Evolutionary conservation across 2,797 vertebrate species (phyloP).

Genomic region (Phalloptychus januarius): DNA sequence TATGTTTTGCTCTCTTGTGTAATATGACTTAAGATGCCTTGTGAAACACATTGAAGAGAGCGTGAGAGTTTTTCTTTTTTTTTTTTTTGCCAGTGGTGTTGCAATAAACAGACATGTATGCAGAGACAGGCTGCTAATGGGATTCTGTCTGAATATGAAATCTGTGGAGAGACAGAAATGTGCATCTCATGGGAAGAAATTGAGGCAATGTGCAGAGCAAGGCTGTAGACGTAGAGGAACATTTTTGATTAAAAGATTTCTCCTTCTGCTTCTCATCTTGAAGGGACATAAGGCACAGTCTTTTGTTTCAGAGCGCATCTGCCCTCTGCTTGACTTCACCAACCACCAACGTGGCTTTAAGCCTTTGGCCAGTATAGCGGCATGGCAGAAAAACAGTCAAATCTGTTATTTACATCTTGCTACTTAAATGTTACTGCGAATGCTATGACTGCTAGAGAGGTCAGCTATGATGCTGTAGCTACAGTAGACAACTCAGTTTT

Average conservation of each 20-base stretch:
- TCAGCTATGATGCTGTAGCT: conserved; percentile 10
- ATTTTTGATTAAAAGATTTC: conserved; percentile 63
- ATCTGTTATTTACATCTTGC: conserved; percentile 23
- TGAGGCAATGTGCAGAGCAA: conserved; percentile 34
- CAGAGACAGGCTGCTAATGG: conserved; percentile 50
- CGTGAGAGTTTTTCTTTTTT: conserved; percentile 2
- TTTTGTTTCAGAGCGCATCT: conserved; percentile 48
- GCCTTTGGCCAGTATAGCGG: conserved; percentile 27
- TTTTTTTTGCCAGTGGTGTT: conserved; percentile 20
- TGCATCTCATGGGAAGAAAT: conserved; percentile 58
- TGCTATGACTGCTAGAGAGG: conserved; percentile 11
- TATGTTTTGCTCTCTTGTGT: not conserved
- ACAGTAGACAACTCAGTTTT: conserved; percentile 11
- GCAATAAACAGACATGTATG: conserved; percentile 52
- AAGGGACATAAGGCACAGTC: conserved; percentile 15
- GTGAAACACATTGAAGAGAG: conserved; percentile 14
- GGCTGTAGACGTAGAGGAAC: conserved; percentile 66
- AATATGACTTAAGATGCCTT: conserved; percentile 11
- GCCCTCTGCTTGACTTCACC: conserved; percentile 49
- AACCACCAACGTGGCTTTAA: conserved; percentile 36
- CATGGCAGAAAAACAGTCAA: conserved; percentile 1
- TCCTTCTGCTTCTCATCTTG: conserved; percentile 34
- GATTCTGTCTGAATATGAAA: conserved; percentile 68
- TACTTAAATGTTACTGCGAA: conserved; percentile 6
- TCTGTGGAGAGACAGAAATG: conserved; percentile 60